Conservation (phyloP, 2,888 invertebrate genomes). For the Brachyptera risi region DNA sequence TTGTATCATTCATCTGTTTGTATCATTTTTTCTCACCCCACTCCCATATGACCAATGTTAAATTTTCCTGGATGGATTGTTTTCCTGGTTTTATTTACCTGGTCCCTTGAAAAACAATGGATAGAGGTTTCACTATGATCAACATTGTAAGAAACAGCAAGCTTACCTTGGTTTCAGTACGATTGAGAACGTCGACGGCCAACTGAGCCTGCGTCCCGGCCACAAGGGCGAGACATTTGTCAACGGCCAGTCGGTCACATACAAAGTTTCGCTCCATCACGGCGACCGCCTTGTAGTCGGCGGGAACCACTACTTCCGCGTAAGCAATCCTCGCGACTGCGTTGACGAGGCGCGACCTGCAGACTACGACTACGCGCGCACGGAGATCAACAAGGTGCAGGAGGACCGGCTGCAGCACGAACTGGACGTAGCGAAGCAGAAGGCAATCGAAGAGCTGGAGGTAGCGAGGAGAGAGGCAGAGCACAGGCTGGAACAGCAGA, state of each 20-base stretch:
- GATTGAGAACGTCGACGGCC: slow-evolving; percentile 49
- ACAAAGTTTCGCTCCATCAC: slow-evolving; percentile 46
- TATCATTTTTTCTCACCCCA: too few species aligned
- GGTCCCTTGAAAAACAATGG: too few species aligned
- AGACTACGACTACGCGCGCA: slow-evolving; percentile 53
- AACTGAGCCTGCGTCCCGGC: slow-evolving; percentile 48
- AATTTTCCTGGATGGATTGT: too few species aligned
- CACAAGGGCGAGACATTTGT: slow-evolving; percentile 51
- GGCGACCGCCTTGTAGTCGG: slow-evolving; percentile 56
- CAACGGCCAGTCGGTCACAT: slow-evolving; percentile 50
- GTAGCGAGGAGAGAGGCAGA: slow-evolving; percentile 29
- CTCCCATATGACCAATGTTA: too few species aligned
- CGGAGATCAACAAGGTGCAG: slow-evolving; percentile 44
- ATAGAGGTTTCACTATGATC: too few species aligned
- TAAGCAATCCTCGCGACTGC: slow-evolving; percentile 48
- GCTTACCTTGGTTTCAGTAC: too few species aligned
- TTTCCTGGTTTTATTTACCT: too few species aligned
- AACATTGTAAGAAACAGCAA: too few species aligned
- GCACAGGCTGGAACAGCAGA: slow-evolving; percentile 42
- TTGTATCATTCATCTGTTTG: too few species aligned
- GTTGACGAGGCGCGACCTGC: slow-evolving; percentile 40
- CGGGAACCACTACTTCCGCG: slow-evolving; percentile 54
- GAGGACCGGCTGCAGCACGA: slow-evolving; percentile 39
- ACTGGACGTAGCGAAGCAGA: slow-evolving; percentile 44
- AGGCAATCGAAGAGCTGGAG: slow-evolving; percentile 30